These are phyloP conservation scores for Nettapus auritus DNA, from an alignment of 2,113 vertebrate species.

Conservation along the genomic window DNA sequence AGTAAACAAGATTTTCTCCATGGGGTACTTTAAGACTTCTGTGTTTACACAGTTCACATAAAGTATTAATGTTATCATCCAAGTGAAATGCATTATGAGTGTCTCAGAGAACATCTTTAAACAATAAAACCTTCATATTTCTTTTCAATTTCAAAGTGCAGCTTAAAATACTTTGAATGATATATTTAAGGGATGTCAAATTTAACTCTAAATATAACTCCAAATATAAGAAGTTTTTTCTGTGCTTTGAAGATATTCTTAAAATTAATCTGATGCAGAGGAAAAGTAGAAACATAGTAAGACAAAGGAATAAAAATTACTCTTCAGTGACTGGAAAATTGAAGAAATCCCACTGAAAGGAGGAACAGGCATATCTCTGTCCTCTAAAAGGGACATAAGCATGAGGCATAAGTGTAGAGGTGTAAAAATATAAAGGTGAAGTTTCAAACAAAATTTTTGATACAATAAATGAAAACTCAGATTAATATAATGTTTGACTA, in stretches of 20 bases:
- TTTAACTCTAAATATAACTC: not conserved
- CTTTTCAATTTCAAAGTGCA: not conserved
- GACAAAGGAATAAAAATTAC: not conserved
- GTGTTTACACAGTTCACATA: not conserved
- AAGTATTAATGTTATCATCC: not conserved
- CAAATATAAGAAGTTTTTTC: not conserved
- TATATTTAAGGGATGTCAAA: not conserved
- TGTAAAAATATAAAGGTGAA: not conserved
- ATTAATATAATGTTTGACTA: not conserved
- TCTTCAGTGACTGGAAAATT: not conserved
- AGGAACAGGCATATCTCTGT: not conserved
- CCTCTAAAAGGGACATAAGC: not conserved
- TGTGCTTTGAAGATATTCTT: not conserved
- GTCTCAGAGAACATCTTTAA: not conserved
- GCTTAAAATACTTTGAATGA: not conserved
- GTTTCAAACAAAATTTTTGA: not conserved
- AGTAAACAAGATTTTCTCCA: not conserved
- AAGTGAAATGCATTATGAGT: not conserved
- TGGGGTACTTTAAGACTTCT: not conserved
- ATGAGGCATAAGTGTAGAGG: not conserved
- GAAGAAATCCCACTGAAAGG: not conserved
- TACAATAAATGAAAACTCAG: not conserved
- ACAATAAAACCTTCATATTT: not conserved
- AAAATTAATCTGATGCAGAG: not conserved
- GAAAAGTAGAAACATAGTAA: not conserved